Percentiles rank a stretch among this genome's conserved stretches.
Evolutionary conservation across 2,797 vertebrate genomes (phyloP).

Genomic region (Pseudochromis fuscus): DNA sequence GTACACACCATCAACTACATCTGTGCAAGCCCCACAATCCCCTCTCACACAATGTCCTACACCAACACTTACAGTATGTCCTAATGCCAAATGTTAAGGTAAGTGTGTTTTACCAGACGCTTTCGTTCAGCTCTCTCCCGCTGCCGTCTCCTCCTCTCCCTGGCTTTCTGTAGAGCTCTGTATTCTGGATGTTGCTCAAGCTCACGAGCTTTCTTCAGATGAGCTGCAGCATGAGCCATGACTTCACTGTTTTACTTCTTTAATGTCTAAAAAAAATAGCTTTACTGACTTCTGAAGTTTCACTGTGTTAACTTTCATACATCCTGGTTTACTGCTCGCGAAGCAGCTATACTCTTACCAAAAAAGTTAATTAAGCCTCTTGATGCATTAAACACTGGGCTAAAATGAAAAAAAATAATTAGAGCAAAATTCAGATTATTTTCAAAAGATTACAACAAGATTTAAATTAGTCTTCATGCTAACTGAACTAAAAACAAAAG

Average conservation of each 20-base stretch:
- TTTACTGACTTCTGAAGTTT: neutral
- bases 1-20: conserved; percentile 4
- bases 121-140: conserved; percentile 79
- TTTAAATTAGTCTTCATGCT: neutral
- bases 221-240: conserved; percentile 85
- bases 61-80: neutral
- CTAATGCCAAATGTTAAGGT: no score
- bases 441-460: neutral
- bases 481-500: conserved; percentile 14
- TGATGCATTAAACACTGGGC: neutral
- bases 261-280: neutral
- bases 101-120: conserved; percentile 76
- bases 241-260: conserved; percentile 7
- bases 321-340: neutral
- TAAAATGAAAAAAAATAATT: neutral
- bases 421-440: neutral
- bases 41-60: neutral
- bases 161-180: conserved; percentile 80
- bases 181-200: conserved; percentile 81
- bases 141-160: conserved; percentile 78
- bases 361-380: neutral
- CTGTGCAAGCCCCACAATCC: conserved; percentile 11
- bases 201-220: conserved; percentile 84
- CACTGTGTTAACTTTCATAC: neutral
- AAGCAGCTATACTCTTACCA: neutral